A percentile compares a stretch with the other conserved stretches of the same genome.
Evolutionary conservation across 2,113 vertebrate genomes (phyloP).

Genomic region (Pollimyrus isidori): DNA sequence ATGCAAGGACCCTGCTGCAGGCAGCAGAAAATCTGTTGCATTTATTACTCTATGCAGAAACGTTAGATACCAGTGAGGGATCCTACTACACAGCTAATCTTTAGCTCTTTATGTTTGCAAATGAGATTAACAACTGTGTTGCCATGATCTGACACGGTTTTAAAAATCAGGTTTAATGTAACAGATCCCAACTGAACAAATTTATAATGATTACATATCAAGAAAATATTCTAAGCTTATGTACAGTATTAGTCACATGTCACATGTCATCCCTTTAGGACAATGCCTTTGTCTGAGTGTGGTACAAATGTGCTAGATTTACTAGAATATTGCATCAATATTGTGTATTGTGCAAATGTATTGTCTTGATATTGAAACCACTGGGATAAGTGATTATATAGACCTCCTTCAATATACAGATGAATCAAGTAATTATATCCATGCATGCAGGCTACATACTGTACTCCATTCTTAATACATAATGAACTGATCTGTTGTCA

Average conservation of each 20-base stretch:
- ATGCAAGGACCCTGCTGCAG: not conserved
- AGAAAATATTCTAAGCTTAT: not conserved
- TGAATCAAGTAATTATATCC: not conserved
- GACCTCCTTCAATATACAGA: not conserved
- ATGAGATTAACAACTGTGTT: not conserved
- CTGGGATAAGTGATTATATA: not conserved
- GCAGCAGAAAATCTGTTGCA: not conserved
- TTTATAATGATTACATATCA: not conserved
- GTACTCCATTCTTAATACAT: not conserved
- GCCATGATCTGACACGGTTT: not conserved
- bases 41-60: not conserved
- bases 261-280: not conserved
- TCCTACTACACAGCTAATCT: not conserved
- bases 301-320: not conserved
- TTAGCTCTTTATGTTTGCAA: not conserved
- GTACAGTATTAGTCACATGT: not conserved
- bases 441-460: not conserved
- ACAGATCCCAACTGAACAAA: not conserved
- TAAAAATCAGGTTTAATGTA: not conserved
- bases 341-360: not conserved
- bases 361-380: not conserved
- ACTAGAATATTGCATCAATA: not conserved
- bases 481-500: constrained; percentile 9
- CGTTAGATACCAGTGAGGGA: not conserved
- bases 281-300: not conserved